Evolutionary conservation across 2,888 invertebrate species (phyloP).

Genomic region (Unio pictorum): DNA sequence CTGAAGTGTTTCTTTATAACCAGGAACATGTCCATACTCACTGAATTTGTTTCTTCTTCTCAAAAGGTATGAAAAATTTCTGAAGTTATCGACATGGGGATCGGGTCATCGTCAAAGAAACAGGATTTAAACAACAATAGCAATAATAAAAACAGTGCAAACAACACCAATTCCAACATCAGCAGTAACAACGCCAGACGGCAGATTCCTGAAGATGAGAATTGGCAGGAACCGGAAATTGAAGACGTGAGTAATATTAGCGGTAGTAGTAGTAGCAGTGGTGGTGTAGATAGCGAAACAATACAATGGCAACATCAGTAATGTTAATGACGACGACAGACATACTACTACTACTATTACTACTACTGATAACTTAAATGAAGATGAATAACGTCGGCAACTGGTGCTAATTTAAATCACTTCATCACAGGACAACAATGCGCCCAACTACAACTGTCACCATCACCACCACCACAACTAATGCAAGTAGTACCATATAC

Average conservation of each 20-base stretch:
- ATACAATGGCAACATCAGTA: background rate
- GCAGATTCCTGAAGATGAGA: no score
- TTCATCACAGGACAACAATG: background rate
- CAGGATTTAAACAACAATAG: no score
- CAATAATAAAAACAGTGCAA: no score
- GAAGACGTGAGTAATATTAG: slow-evolving; percentile 22
- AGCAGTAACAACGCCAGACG: no score
- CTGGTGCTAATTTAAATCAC: background rate
- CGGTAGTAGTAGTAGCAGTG: background rate
- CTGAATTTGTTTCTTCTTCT: no score
- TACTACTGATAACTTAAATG: background rate
- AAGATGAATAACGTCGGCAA: background rate
- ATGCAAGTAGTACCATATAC: background rate
- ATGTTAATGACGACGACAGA: background rate
- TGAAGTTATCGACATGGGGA: no score
- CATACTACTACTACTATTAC: slow-evolving; percentile 1
- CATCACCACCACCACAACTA: slow-evolving; percentile 2
- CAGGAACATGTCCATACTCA: no score
- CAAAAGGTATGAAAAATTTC: no score
- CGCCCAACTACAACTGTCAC: background rate
- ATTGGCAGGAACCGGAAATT: slow-evolving; percentile 20
- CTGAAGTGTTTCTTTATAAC: no score
- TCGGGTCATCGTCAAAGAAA: no score
- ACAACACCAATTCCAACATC: no score
- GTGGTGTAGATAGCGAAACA: background rate